Percentiles rank a stretch among this genome's conserved stretches.
Conservation (phyloP, 53 echinoderm and acorn worm genomes). For the Crossaster papposus region DNA sequence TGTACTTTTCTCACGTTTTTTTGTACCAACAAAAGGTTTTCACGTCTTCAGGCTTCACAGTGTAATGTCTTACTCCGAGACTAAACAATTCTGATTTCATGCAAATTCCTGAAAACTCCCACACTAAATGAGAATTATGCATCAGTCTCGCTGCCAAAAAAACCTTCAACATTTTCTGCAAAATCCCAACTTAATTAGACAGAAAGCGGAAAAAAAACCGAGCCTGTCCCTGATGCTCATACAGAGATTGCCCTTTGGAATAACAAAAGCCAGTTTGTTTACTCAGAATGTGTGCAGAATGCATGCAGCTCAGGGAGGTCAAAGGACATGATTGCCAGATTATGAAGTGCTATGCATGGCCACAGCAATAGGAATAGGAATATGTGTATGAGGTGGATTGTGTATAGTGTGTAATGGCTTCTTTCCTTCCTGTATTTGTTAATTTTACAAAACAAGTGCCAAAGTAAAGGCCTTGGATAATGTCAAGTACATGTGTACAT, state of each 20-base stretch:
- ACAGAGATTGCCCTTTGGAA: constrained; percentile 22
- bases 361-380: no score
- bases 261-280: constrained; percentile 63
- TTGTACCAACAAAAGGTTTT: no score
- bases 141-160: neutral
- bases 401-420: no score
- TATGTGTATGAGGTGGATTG: neutral
- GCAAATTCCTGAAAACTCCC: no score
- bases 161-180: neutral
- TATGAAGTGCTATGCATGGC: neutral
- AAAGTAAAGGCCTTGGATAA: neutral
- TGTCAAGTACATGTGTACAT: no score
- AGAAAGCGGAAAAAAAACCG: neutral
- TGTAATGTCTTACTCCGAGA: no score
- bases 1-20: no score
- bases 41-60: no score
- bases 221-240: constrained; percentile 39
- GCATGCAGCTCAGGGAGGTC: constrained; percentile 41
- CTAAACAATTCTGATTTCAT: no score
- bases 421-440: no score
- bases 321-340: constrained; percentile 35
- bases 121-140: neutral
- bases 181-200: no score
- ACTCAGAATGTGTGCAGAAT: constrained; percentile 56
- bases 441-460: no score